These are phyloP conservation scores for Leuciscus waleckii DNA, from an alignment of 2,797 vertebrate genomes.

Conservation along the genomic window DNA sequence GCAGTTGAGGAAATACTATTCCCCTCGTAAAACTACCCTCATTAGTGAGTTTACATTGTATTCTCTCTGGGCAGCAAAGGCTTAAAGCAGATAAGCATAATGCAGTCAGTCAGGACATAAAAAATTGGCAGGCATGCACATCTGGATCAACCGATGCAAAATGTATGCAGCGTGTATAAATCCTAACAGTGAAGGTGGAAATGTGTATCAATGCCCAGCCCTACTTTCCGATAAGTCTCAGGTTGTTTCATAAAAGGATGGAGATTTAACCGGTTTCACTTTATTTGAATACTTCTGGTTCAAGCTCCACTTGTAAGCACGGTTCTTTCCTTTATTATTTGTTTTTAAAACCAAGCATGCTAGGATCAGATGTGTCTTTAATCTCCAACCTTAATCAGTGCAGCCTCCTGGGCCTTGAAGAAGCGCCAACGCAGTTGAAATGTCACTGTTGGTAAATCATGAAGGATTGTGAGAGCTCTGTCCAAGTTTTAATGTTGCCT, in stretches of 20 bases:
- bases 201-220: background rate
- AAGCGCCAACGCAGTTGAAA: constrained; percentile 42
- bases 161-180: background rate
- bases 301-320: constrained; percentile 54
- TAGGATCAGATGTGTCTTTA: constrained; percentile 56
- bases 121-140: constrained; percentile 2
- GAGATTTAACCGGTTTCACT: constrained; percentile 29
- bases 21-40: constrained; percentile 53
- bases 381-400: constrained; percentile 53
- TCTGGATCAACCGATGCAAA: constrained; percentile 28
- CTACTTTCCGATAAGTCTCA: background rate
- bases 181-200: background rate
- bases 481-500: constrained; percentile 1
- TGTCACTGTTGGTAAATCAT: constrained; percentile 41
- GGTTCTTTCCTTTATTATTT: constrained; percentile 28
- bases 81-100: constrained; percentile 33
- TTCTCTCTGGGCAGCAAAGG: constrained; percentile 24
- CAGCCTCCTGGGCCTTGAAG: constrained; percentile 29
- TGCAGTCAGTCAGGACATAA: constrained; percentile 13
- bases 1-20: constrained; percentile 56
- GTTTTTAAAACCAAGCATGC: constrained; percentile 45
- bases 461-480: constrained; percentile 19
- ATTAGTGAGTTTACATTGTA: constrained; percentile 50
- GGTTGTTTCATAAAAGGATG: constrained; percentile 5
- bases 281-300: constrained; percentile 30